Base-by-base conservation (phyloP, 2,888 invertebrate genomes). In the Epistrophe grossulariae region DNA sequence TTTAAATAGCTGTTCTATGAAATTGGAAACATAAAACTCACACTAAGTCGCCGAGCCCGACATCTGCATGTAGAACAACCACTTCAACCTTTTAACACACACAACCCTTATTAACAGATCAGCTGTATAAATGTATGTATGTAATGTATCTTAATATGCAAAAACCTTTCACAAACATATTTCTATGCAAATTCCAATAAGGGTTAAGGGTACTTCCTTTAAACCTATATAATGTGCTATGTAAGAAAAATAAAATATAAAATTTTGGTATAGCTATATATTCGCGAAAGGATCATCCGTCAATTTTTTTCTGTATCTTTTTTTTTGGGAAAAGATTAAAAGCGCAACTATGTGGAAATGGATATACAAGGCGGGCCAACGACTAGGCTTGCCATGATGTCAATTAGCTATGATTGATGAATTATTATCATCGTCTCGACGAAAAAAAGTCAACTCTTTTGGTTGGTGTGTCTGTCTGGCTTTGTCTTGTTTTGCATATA, bases 391-490 rank as follows among this genome's bases (percentile, higher is more conserved):
- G 87, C 66, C 66, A 24, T 87, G 87, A 24, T 87, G 87, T 87
- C 87, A 87, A 87, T 87, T 87, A 87, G 82, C 57, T 79, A 76
- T 87, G 87, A 87, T 87, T 87, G 87, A 87, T 87, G 87, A 79
- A 87, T 87, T 76, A 59, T 45, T 72, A 79, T 72, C 45, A 66
- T 24, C 45, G 71, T 73, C 55, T 79, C 78, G 77, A 60, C 52
- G 78, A 19, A 68, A 19, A 68, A 19, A 50, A 68, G 13, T 72
- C 71, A 87, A 79, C 74, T 87, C 72, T 76, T 80, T 79, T 48
- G 17, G 40, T 43, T n/a, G n/a, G 35, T 35, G 8, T 35, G 35
- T 35, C 35, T 35, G 35, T 7, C 35, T 35, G 35, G 35, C 35
- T 8, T 35, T 35, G 35, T 35, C 35, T 35, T 35, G 35, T 35